Conservation (phyloP, 2,888 invertebrate species). For the Ectropis crepuscularia region DNA sequence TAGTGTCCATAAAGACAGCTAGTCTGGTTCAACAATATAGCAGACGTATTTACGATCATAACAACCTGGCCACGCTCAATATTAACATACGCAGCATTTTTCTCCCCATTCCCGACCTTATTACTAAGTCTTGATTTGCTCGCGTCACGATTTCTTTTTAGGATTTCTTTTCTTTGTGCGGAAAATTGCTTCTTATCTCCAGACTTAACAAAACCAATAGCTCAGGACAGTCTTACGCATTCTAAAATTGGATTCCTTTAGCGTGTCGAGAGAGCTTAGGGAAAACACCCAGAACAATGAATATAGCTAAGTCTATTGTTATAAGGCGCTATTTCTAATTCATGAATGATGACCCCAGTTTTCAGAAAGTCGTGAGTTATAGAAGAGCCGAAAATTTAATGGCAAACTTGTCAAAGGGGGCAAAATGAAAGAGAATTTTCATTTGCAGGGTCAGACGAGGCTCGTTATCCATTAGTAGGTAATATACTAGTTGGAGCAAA, state of each 20-base stretch:
- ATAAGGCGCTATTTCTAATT: too few species aligned
- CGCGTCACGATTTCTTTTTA: conserved; percentile 14
- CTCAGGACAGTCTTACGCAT: conserved; percentile 11
- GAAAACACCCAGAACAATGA: neutral
- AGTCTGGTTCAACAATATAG: neutral
- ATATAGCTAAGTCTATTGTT: neutral
- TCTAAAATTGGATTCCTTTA: conserved; percentile 11
- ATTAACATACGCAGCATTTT: neutral
- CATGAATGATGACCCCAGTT: too few species aligned
- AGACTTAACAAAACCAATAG: conserved; percentile 11
- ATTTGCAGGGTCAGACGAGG: too few species aligned
- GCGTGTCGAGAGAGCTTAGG: conserved; percentile 3
- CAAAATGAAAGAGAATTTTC: too few species aligned
- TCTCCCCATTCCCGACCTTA: neutral
- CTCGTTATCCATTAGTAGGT: too few species aligned
- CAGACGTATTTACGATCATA: neutral
- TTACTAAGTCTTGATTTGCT: conserved; percentile 3
- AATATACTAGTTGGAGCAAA: too few species aligned
- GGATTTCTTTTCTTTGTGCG: conserved; percentile 12
- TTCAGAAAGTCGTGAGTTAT: too few species aligned
- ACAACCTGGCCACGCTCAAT: neutral
- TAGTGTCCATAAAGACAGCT: too few species aligned
- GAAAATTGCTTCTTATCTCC: conserved; percentile 18
- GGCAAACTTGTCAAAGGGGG: too few species aligned
- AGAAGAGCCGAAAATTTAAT: too few species aligned